Percentiles rank a stretch among this genome's conserved stretches.
Evolutionary conservation across 1,140 invertebrate genomes (phyloP).

Genomic region (Brachionus sp.): DNA sequence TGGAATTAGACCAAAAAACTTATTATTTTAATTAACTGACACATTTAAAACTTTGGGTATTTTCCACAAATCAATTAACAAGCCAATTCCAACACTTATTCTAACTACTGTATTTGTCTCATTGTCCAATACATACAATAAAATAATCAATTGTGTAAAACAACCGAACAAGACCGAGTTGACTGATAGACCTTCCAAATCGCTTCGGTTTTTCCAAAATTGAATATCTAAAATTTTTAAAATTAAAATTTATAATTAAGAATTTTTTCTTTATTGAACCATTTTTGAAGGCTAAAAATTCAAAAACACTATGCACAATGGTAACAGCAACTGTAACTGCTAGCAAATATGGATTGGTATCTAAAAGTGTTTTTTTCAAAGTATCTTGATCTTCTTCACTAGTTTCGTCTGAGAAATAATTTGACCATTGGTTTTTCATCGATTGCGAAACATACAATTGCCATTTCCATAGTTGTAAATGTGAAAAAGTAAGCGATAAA

Average conservation of each 20-base stretch:
- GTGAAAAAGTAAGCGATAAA: conserved; percentile 77
- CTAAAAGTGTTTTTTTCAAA: conserved; percentile 82
- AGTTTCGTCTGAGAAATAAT: conserved; percentile 62
- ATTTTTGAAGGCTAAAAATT: conserved; percentile 98
- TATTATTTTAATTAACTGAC: conserved; percentile 28
- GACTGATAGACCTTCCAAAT: conserved; percentile 91
- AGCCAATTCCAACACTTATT: conserved; percentile 75
- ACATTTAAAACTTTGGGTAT: conserved; percentile 78
- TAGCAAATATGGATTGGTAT: conserved; percentile 92
- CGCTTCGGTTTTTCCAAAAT: conserved; percentile 97
- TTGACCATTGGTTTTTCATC: conserved; percentile 68
- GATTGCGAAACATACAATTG: conserved; percentile 89
- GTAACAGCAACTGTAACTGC: conserved; percentile 86
- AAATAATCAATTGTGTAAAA: conserved; percentile 88
- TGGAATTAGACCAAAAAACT: conserved; percentile 12
- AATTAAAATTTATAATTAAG: conserved; percentile 50
- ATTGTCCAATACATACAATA: conserved; percentile 94
- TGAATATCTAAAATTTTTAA: conserved; percentile 81
- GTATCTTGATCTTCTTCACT: conserved; percentile 88
- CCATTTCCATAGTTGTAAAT: conserved; percentile 92
- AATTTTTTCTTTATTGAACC: conserved; percentile 64
- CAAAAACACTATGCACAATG: conserved; percentile 92
- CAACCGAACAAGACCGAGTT: conserved; percentile 98
- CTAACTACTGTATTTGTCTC: conserved; percentile 93
- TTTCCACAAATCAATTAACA: conserved; percentile 98